A percentile compares a stretch with the other conserved stretches of the same genome.
Evolutionary conservation across 2,888 invertebrate genomes (phyloP).

Genomic region (Iphiclides podalirius): DNA sequence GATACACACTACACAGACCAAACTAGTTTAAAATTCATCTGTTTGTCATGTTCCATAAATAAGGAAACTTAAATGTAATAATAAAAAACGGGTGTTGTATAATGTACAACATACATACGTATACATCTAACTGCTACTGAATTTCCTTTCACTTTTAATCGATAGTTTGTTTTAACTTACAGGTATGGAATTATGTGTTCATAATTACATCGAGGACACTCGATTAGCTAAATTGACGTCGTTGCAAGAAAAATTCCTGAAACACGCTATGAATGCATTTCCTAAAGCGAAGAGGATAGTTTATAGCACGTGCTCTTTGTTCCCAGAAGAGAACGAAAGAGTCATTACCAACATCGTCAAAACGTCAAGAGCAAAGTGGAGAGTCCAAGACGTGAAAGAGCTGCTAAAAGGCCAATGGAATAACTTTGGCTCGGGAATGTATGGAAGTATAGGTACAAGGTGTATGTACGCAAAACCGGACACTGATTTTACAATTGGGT

Average conservation of each 20-base stretch:
- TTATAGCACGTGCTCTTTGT: slow-evolving; percentile 97
- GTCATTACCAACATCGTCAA: slow-evolving; percentile 88
- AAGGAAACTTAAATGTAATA: too few species aligned
- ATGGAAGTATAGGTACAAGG: slow-evolving; percentile 83
- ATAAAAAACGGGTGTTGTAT: too few species aligned
- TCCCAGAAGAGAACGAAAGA: slow-evolving; percentile 94
- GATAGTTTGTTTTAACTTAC: slow-evolving; percentile 25
- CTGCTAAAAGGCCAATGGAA: slow-evolving; percentile 83
- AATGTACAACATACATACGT: too few species aligned
- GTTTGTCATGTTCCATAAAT: too few species aligned
- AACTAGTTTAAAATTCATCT: too few species aligned
- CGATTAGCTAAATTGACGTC: slow-evolving; percentile 85
- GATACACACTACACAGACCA: too few species aligned
- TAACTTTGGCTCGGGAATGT: slow-evolving; percentile 83
- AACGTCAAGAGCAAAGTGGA: slow-evolving; percentile 77
- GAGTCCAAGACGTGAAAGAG: slow-evolving; percentile 81
- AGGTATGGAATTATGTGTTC: slow-evolving; percentile 68
- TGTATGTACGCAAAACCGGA: slow-evolving; percentile 90
- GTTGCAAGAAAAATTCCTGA: slow-evolving; percentile 90
- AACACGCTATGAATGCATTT: slow-evolving; percentile 91
- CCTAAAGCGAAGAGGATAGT: slow-evolving; percentile 91
- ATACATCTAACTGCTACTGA: too few species aligned
- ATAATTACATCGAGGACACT: slow-evolving; percentile 64
- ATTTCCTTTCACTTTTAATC: too few species aligned
- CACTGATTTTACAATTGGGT: slow-evolving; percentile 92